These are phyloP conservation scores for Neolamprologus longior DNA, from an alignment of 2,113 vertebrate species.

Conservation along the genomic window DNA sequence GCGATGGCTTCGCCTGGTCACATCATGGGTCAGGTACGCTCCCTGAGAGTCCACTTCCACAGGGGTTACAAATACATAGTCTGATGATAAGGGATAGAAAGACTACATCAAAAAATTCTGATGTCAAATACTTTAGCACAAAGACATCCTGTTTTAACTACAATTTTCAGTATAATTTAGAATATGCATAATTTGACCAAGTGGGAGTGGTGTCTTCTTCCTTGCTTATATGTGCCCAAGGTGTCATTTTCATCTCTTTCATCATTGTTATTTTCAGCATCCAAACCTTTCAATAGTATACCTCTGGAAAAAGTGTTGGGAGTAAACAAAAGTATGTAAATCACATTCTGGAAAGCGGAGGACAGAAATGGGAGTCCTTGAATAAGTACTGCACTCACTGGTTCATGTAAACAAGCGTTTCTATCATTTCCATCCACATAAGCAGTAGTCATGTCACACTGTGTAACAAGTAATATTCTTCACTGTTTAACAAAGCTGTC, in stretches of 20 bases:
- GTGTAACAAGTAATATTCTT: not conserved
- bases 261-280: not conserved
- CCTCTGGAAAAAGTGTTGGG: not conserved
- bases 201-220: not conserved
- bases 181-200: not conserved
- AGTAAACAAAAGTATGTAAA: conserved; percentile 47
- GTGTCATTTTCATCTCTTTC: not conserved
- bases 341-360: conserved; percentile 34
- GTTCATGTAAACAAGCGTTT: not conserved
- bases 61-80: conserved; percentile 89
- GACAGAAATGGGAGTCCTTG: conserved; percentile 63
- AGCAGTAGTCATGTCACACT: not conserved
- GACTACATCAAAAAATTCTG: not conserved
- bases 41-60: conserved; percentile 86
- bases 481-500: not conserved
- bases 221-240: not conserved
- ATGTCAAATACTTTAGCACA: not conserved
- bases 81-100: conserved; percentile 58
- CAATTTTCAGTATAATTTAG: not conserved
- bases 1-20: conserved; percentile 76
- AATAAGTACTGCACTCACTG: not conserved
- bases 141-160: not conserved
- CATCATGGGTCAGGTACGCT: conserved; percentile 80
- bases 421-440: not conserved
- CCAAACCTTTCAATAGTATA: not conserved